Conservation (phyloP, 2,113 vertebrate species). For the Trochalopteron elliotii region DNA sequence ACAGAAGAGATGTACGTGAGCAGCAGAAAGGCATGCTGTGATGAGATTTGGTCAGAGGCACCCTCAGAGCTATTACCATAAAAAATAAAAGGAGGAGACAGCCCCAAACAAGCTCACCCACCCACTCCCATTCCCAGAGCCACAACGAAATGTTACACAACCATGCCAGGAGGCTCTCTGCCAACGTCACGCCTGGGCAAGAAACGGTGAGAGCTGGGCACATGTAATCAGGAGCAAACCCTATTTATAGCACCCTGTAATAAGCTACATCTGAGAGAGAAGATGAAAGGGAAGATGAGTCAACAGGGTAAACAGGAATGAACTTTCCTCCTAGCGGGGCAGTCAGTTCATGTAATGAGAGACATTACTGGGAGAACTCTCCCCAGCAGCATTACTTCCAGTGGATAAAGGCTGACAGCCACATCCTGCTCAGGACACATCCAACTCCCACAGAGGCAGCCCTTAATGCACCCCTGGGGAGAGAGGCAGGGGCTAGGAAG, state of each 20-base stretch:
- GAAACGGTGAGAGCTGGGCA: neutral
- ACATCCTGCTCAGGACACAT: neutral
- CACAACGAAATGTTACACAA: neutral
- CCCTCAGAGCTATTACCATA: neutral
- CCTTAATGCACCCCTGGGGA: accelerated
- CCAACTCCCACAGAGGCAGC: neutral
- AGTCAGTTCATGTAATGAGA: neutral
- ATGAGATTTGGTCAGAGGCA: neutral
- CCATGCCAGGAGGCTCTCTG: neutral
- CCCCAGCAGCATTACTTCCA: neutral
- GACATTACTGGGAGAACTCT: neutral
- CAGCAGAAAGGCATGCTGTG: neutral
- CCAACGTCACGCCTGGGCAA: neutral
- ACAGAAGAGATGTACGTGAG: neutral
- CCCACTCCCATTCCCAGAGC: neutral
- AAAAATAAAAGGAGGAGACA: neutral
- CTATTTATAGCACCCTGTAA: conserved; percentile 37
- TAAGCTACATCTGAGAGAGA: neutral
- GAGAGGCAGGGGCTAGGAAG: neutral
- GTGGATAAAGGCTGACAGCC: neutral
- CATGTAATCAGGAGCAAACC: neutral
- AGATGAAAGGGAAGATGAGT: conserved; percentile 33
- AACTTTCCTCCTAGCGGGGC: neutral
- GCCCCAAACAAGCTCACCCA: neutral
- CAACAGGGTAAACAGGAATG: neutral